Conservation (phyloP, 2,888 invertebrate genomes). For the Patella caerulea region DNA sequence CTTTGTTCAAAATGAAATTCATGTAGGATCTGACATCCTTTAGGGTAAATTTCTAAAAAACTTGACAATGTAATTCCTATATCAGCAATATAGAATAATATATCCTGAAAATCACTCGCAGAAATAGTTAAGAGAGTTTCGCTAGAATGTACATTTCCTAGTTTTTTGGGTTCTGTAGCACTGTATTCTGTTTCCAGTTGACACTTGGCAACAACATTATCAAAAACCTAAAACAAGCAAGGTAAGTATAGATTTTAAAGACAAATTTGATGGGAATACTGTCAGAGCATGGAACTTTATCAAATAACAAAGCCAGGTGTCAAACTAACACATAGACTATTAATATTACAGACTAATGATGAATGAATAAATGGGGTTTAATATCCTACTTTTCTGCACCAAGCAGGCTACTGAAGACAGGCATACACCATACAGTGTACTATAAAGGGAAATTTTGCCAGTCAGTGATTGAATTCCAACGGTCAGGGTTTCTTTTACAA, state of each 20-base stretch:
- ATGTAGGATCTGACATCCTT: conserved; percentile 75
- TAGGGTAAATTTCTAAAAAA: conserved; percentile 80
- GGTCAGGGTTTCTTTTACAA: no score
- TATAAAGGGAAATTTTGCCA: no score
- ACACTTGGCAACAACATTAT: conserved; percentile 62
- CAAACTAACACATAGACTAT: no score
- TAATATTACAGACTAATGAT: no score
- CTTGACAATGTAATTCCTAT: conserved; percentile 79
- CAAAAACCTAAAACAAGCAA: conserved; percentile 67
- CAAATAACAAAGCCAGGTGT: no score
- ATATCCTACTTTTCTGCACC: no score
- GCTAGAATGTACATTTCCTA: conserved; percentile 32
- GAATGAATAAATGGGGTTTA: no score
- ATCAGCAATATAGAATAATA: conserved; percentile 81
- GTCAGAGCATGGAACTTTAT: no score
- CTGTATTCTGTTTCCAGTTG: conserved; percentile 45
- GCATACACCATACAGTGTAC: no score
- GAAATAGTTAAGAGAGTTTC: conserved; percentile 53
- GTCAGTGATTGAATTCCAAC: no score
- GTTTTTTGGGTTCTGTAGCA: conserved; percentile 55
- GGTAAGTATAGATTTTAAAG: conserved; percentile 11
- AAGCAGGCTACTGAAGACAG: no score
- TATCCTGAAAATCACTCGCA: conserved; percentile 75
- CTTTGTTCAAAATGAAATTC: conserved; percentile 73
- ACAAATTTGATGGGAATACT: no score